phyloP scores from a whole-genome alignment of 2,113 vertebrate species.

The Mellivora capensis region DNA sequence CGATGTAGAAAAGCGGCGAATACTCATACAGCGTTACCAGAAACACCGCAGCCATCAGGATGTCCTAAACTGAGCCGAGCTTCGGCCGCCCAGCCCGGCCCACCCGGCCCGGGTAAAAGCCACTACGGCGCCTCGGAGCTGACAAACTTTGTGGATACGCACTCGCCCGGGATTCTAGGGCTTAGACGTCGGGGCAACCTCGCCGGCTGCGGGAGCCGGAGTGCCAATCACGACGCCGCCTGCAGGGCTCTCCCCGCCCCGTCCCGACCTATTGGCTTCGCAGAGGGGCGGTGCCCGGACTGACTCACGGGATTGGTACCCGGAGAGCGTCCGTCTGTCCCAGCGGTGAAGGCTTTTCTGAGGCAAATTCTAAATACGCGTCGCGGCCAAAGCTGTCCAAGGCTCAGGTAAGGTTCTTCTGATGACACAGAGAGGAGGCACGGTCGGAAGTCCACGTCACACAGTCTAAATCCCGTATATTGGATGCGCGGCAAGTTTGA shows the following conservation, averaged over 20 bases:
- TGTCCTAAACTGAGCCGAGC: neutral
- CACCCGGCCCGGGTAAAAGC: neutral
- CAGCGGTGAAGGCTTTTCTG: neutral
- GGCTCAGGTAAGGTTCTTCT: neutral
- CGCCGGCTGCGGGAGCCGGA: accelerated
- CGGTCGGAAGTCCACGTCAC: neutral
- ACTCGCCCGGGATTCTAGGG: neutral
- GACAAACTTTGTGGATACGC: constrained; percentile 57
- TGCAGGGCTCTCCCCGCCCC: neutral
- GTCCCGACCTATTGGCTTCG: neutral
- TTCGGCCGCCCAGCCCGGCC: neutral
- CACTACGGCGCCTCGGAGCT: constrained; percentile 44
- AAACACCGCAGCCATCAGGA: constrained; percentile 88
- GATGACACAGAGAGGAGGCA: neutral
- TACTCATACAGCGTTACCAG: constrained; percentile 93
- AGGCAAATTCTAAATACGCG: neutral
- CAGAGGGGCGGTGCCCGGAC: neutral
- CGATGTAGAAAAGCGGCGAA: constrained; percentile 93
- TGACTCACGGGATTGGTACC: neutral
- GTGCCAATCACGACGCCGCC: neutral
- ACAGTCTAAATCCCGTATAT: neutral
- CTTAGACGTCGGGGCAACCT: neutral
- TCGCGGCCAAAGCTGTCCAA: no score
- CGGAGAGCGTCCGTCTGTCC: accelerated
- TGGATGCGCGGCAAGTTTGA: neutral